These are phyloP conservation scores for Cordylochernes scorpioides DNA, from an alignment of 2,888 invertebrate species.

Conservation along the genomic window DNA sequence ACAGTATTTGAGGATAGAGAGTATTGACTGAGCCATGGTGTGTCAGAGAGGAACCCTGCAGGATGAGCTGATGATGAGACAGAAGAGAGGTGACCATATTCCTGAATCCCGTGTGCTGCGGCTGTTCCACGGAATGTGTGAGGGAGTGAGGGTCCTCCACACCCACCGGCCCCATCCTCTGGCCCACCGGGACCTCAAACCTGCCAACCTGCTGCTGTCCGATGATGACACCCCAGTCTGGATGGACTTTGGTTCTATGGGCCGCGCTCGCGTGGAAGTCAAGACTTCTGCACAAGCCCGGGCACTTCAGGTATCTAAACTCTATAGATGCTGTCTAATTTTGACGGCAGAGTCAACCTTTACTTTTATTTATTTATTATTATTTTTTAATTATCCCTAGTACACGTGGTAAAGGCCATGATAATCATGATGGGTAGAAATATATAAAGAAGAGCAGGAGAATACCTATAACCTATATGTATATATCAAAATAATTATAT, in stretches of 20 bases:
- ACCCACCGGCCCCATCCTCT: slow-evolving; percentile 40
- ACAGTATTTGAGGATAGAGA: too few species aligned
- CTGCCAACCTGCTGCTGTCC: slow-evolving; percentile 49
- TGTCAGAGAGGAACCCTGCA: slow-evolving; percentile 45
- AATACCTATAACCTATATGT: too few species aligned
- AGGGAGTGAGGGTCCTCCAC: slow-evolving; percentile 44
- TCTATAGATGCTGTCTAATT: too few species aligned
- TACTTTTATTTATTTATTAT: too few species aligned
- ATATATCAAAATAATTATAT: too few species aligned
- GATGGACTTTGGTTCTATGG: slow-evolving; percentile 45
- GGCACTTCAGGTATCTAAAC: slow-evolving; percentile 20
- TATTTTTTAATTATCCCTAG: too few species aligned
- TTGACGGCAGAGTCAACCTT: too few species aligned
- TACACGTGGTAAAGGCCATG: too few species aligned
- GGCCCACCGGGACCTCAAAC: slow-evolving; percentile 58
- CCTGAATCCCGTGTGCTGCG: slow-evolving; percentile 36
- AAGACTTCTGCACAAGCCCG: slow-evolving; percentile 20
- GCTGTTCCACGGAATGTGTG: slow-evolving; percentile 42
- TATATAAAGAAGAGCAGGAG: too few species aligned
- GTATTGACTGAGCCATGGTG: slow-evolving; percentile 10
- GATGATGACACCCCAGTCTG: slow-evolving; percentile 40
- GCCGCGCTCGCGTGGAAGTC: slow-evolving; percentile 21
- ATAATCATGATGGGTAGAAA: too few species aligned
- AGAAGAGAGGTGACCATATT: slow-evolving; percentile 32
- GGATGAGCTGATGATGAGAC: slow-evolving; percentile 35